These are phyloP conservation scores for Platyura marginata DNA, from an alignment of 1,140 invertebrate genomes.

Conservation along the genomic window DNA sequence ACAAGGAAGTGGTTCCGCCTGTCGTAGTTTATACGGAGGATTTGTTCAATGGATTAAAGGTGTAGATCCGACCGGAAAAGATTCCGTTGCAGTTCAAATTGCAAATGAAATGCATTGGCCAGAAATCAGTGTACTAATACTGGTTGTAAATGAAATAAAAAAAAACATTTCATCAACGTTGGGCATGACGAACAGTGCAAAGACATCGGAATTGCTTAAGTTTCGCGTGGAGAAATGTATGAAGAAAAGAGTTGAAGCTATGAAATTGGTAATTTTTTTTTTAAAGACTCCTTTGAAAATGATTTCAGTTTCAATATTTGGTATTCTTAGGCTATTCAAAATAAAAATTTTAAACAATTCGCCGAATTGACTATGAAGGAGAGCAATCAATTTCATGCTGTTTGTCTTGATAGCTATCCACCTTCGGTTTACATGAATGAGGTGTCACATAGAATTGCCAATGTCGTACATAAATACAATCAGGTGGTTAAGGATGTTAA, in stretches of 20 bases:
- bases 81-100: constrained; percentile 68
- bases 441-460: constrained; percentile 57
- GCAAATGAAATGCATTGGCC: constrained; percentile 67
- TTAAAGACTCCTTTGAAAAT: too few relatives aligned
- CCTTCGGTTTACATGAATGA: constrained; percentile 87
- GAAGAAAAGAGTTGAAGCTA: constrained; percentile 45
- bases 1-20: constrained; percentile 88
- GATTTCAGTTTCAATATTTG: too few relatives aligned
- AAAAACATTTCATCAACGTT: constrained; percentile 79
- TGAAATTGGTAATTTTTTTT: constrained; percentile 30
- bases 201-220: constrained; percentile 70
- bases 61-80: constrained; percentile 41
- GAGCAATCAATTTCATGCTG: constrained; percentile 94
- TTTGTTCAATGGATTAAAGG: constrained; percentile 82
- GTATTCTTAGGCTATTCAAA: constrained; percentile 62
- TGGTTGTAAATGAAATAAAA: constrained; percentile 71
- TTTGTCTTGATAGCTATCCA: constrained; percentile 87
- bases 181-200: constrained; percentile 74
- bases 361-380: constrained; percentile 93
- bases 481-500: constrained; percentile 22
- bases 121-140: constrained; percentile 71
- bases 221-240: constrained; percentile 54
- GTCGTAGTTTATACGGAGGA: constrained; percentile 84
- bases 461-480: constrained; percentile 74
- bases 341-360: constrained; percentile 71